Percentiles rank a stretch among this genome's conserved stretches.
phyloP scores from a whole-genome alignment of 1,140 invertebrate species.

The Tetragnatha versicolor region DNA sequence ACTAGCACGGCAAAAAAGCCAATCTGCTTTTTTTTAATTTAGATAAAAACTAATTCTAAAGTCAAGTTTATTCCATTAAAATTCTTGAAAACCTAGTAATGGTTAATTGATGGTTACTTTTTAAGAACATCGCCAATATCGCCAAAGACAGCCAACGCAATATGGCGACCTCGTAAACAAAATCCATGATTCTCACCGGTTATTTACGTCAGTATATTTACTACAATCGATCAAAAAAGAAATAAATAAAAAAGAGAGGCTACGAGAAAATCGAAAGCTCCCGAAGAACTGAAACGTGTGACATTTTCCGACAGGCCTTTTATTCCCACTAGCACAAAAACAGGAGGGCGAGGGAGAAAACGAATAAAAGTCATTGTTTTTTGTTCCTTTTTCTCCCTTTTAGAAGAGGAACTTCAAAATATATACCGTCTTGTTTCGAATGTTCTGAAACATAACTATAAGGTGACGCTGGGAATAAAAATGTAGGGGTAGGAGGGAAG shows the following conservation, averaged over 20 bases:
- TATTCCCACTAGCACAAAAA: conserved; percentile 34
- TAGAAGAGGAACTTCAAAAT: conserved; percentile 49
- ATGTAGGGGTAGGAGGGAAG: not conserved
- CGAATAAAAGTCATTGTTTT: conserved; percentile 45
- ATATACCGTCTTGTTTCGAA: conserved; percentile 46
- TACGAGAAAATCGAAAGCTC: conserved; percentile 47
- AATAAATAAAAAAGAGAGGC: too few relatives aligned
- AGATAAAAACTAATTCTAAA: too few relatives aligned
- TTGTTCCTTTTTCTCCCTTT: not conserved
- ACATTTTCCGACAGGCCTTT: conserved; percentile 53
- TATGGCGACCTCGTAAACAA: conserved; percentile 1
- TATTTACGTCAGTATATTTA: conserved; percentile 44
- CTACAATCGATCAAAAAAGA: conserved; percentile 39
- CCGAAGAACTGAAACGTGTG: conserved; percentile 48
- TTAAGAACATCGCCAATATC: not conserved
- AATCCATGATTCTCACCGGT: conserved; percentile 20
- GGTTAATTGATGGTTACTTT: not conserved
- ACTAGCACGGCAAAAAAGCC: too few relatives aligned
- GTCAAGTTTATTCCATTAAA: too few relatives aligned
- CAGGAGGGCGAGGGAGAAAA: conserved; percentile 8
- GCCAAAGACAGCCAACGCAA: not conserved
- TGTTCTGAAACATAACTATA: conserved; percentile 45
- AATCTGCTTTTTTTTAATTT: too few relatives aligned
- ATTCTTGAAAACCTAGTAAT: too few relatives aligned
- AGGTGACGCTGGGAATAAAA: not conserved